These are phyloP conservation scores for Acanthiza pusilla DNA, from an alignment of 2,797 vertebrate species.

Conservation along the genomic window DNA sequence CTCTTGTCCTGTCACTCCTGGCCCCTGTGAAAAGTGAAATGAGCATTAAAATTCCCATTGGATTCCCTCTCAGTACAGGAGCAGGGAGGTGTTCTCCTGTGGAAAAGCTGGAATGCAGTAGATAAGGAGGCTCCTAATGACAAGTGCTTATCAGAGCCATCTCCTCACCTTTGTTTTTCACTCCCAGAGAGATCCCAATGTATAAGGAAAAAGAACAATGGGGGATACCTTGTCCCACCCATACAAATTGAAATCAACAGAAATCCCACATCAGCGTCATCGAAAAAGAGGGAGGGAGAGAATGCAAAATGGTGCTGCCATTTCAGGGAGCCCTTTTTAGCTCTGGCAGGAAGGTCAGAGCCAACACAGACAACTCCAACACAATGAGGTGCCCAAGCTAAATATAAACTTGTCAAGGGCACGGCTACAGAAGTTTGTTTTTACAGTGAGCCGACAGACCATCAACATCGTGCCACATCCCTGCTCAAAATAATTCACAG, in stretches of 20 bases:
- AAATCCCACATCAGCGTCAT: background rate
- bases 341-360: constrained; percentile 43
- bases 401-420: constrained; percentile 10
- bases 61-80: background rate
- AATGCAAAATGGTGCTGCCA: background rate
- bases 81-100: background rate
- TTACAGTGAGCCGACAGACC: background rate
- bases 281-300: background rate
- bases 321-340: constrained; percentile 34
- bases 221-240: background rate
- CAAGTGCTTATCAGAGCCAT: background rate
- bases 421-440: constrained; percentile 15
- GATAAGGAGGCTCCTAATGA: background rate
- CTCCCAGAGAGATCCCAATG: background rate
- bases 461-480: background rate
- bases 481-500: constrained; percentile 18
- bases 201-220: background rate
- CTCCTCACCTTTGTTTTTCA: background rate
- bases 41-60: background rate
- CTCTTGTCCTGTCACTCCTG: background rate
- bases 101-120: background rate
- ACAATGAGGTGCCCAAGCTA: constrained; percentile 32
- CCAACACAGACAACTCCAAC: background rate
- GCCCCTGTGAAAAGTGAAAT: background rate
- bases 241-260: background rate